These are phyloP conservation scores for Florisuga fusca DNA, from an alignment of 2,797 vertebrate species.

Conservation along the genomic window DNA sequence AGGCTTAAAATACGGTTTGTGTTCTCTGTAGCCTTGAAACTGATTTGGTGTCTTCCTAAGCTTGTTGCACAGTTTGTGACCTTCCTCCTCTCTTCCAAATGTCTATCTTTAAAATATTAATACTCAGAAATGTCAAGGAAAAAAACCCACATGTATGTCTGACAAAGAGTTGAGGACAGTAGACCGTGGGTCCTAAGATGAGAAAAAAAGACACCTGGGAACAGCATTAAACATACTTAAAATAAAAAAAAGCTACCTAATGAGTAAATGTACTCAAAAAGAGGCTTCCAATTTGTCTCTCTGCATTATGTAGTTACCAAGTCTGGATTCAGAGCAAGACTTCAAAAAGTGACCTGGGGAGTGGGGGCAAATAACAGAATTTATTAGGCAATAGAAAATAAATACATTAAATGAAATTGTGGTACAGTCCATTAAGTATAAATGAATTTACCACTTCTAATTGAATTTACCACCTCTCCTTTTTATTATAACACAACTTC, in stretches of 20 bases:
- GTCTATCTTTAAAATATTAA: slow-evolving; percentile 12
- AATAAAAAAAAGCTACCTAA: neutral
- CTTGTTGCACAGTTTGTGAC: slow-evolving; percentile 26
- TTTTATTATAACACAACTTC: neutral
- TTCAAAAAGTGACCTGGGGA: neutral
- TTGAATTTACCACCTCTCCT: neutral
- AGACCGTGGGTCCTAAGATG: neutral
- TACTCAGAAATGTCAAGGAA: neutral
- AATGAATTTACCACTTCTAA: neutral
- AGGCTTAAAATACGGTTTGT: slow-evolving; percentile 25
- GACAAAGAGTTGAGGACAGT: neutral
- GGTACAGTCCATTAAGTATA: neutral
- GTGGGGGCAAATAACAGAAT: neutral
- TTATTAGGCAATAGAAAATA: neutral
- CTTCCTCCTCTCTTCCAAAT: slow-evolving; percentile 21
- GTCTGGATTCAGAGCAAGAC: neutral
- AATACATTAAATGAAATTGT: neutral
- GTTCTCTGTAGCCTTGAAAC: slow-evolving; percentile 51
- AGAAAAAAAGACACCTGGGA: neutral
- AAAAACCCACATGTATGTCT: neutral
- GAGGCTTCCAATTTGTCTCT: neutral
- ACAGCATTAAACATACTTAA: neutral
- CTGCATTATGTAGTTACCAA: too few relatives aligned
- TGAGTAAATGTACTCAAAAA: neutral
- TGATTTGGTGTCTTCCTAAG: slow-evolving; percentile 43